These are phyloP conservation scores for Limnephilus rhombicus DNA, from an alignment of 2,888 invertebrate genomes.

Conservation along the genomic window DNA sequence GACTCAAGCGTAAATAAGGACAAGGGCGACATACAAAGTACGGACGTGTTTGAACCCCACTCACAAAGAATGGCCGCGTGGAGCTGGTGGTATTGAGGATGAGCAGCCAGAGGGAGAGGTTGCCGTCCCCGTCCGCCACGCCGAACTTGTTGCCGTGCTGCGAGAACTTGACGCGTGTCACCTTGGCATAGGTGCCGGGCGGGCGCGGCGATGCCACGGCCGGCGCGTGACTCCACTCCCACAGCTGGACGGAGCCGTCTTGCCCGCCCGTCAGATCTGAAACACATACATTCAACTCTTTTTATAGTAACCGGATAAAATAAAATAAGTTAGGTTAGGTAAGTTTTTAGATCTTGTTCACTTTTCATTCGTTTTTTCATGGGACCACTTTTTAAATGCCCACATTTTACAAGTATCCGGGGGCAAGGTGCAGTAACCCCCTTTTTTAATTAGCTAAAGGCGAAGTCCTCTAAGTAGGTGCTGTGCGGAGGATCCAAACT, in stretches of 20 bases:
- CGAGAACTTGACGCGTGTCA: constrained; percentile 96
- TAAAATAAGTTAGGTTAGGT: too few species aligned
- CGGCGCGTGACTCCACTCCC: constrained; percentile 98
- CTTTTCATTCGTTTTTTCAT: neutral
- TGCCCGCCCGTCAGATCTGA: constrained; percentile 95
- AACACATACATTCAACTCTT: neutral
- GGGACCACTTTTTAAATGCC: neutral
- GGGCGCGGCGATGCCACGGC: constrained; percentile 93
- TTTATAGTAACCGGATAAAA: too few species aligned
- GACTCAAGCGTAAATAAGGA: constrained; percentile 36
- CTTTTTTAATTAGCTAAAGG: too few species aligned
- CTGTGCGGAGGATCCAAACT: too few species aligned
- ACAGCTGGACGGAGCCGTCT: constrained; percentile 96
- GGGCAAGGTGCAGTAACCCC: too few species aligned
- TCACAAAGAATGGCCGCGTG: constrained; percentile 91
- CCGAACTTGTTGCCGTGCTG: constrained; percentile 99
- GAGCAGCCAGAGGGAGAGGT: constrained; percentile 96
- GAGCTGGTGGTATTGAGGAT: constrained; percentile 86
- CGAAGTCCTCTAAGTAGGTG: too few species aligned
- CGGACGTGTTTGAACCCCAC: constrained; percentile 70
- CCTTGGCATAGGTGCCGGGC: constrained; percentile 96
- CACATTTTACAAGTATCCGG: too few species aligned
- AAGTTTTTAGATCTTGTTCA: too few species aligned
- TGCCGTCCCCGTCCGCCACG: constrained; percentile 98
- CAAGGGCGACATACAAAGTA: constrained; percentile 51